phyloP scores from a whole-genome alignment of 2,888 invertebrate genomes.

The Drosophila subsilvestris region DNA sequence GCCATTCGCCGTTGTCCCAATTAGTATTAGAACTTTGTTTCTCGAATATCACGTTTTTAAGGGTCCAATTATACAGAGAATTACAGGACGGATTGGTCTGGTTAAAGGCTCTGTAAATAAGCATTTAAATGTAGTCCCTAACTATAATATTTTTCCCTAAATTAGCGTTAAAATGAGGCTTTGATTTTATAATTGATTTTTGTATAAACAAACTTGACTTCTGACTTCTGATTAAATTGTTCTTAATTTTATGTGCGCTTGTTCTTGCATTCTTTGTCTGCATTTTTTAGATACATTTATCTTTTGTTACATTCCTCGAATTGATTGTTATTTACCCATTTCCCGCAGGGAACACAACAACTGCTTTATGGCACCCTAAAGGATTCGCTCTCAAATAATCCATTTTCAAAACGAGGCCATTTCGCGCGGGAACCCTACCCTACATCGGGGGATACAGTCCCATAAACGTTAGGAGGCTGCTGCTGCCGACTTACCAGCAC shows the following conservation, averaged over 20 bases:
- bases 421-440: neutral
- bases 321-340: slow-evolving; percentile 68
- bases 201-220: too few relatives aligned
- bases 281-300: slow-evolving; percentile 40
- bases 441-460: slow-evolving; percentile 23
- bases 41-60: neutral
- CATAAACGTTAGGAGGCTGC: slow-evolving; percentile 17
- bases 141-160: neutral
- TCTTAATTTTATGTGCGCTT: slow-evolving; percentile 20
- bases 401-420: slow-evolving; percentile 53
- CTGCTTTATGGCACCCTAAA: slow-evolving; percentile 73
- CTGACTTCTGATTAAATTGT: slow-evolving; percentile 39
- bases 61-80: neutral
- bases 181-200: too few relatives aligned
- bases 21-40: neutral
- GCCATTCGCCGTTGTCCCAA: neutral
- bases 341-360: slow-evolving; percentile 37
- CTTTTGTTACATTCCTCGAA: slow-evolving; percentile 53
- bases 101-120: neutral
- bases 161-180: neutral
- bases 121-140: neutral
- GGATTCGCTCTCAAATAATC: slow-evolving; percentile 66
- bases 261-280: slow-evolving; percentile 16
- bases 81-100: neutral
- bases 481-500: slow-evolving; percentile 19